These are phyloP conservation scores for Pinctada fucata DNA, from an alignment of 2,888 invertebrate species.

Conservation along the genomic window DNA sequence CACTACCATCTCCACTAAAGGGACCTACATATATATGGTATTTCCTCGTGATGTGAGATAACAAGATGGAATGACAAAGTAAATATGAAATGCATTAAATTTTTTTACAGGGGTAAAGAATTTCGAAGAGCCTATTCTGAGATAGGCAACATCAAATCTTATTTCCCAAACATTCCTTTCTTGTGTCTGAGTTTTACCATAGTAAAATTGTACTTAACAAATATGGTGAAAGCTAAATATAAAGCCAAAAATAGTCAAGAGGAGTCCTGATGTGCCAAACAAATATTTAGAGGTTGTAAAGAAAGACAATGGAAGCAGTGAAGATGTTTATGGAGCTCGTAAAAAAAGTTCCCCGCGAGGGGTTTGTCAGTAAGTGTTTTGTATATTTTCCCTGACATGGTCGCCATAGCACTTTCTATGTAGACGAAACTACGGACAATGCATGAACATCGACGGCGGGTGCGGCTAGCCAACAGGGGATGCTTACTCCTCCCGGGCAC, in stretches of 20 bases:
- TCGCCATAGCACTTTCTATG: too few relatives aligned
- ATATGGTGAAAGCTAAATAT: constrained; percentile 16
- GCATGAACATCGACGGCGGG: too few relatives aligned
- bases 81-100: not conserved
- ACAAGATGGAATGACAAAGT: not conserved
- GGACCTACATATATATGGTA: not conserved
- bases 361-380: too few relatives aligned
- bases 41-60: not conserved
- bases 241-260: constrained; percentile 11
- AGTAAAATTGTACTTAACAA: constrained; percentile 24
- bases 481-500: too few relatives aligned
- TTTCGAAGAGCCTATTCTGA: constrained; percentile 4
- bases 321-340: not conserved
- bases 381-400: too few relatives aligned
- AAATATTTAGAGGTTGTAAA: constrained; percentile 22
- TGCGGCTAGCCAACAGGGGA: too few relatives aligned
- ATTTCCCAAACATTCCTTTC: constrained; percentile 29
- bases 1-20: not conserved
- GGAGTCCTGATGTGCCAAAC: constrained; percentile 34
- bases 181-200: constrained; percentile 36
- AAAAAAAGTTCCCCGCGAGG: too few relatives aligned
- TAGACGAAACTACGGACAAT: too few relatives aligned
- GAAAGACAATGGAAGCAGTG: constrained; percentile 28
- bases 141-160: constrained; percentile 19
- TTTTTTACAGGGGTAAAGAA: constrained; percentile 28